Base-by-base conservation (phyloP, 2,113 vertebrate genomes). In the Psilopsiagon aurifrons region DNA sequence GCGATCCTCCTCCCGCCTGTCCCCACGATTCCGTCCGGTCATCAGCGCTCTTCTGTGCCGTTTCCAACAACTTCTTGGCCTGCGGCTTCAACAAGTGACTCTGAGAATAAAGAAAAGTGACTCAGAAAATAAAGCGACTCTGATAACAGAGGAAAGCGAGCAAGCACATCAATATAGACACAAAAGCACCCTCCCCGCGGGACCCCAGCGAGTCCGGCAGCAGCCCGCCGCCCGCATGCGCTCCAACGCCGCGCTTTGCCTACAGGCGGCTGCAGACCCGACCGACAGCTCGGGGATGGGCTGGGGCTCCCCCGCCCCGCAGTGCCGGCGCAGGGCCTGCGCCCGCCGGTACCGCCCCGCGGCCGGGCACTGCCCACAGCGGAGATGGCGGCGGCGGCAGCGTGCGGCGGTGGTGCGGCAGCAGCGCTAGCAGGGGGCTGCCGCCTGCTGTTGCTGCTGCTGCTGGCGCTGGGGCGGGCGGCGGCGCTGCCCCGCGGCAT, bases 401-500 rank as follows among this genome's bases (percentile, higher is more conserved):
- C 19, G 3, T 22, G 54, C 2, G 5, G 41, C 3, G 2, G 47
- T 1, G 8, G 6, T 22, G 3, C 1, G 5, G 51, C 47, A 3
- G 1, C 27, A 2, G 19, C 20, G 12, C 1, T 4, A 46, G 77
- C 73, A 94, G 71, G 68, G 27, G 12, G 24, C 7, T 35, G 78
- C 75, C 1, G 28, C 13, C 12, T 60, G 63, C 47, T 63, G 5
- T 12, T 60, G 5, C 55, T 44, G 57, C n/a, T 20, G 9, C 9
- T 41, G 63, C 8, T 83, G 29, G 29, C 10, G 63, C 2, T 47
- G 41, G 27, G 39, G 73, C 86, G 96, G 85, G 78, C 79, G 22
- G 83, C 91, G 43, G 94, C 89, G 23, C 33, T 59, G 33, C 80
- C 97, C 62, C 47, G 97, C 2, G 99, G 99, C 19, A 98, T 99